Evolutionary conservation across 2,888 invertebrate genomes (phyloP), one percentile per base, ranked within the genome.

Genomic region (Drosophila lutescens): DNA sequence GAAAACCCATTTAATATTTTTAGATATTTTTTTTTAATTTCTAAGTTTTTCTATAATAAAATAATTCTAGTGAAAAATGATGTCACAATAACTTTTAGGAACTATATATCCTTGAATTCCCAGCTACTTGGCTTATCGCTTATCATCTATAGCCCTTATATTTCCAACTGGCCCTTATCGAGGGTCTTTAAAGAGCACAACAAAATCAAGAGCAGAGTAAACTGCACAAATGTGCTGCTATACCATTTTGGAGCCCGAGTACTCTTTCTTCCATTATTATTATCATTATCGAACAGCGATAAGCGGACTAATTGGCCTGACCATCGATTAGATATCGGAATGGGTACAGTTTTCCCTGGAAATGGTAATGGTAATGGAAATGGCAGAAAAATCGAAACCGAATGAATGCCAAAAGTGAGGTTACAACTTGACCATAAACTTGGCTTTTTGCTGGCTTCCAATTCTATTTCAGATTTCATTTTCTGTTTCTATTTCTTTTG

Each of bases 301-400:
- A 65, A 62, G 65, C 46, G 38, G 17, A 13, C 46, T 53, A 54
- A 62, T 61, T 53, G 53, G 23, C 65, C 38, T 40, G 50, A 40
- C 38, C 62, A 65, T 65, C 54, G 65, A 65, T 65, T 54, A 65
- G 65, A 65, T 65, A 65, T 62, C 38, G 40, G 12, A 5, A 15
- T 17, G 13, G 61, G 61, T 46, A 65, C 51, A 65, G 62, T 65
- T 59, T 30, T 40, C 13, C 61, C 8, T 17, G 32, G 30, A 3
- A 47, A 32, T 46, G 38, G 9, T 7, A 32, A 43, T 47, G 15
- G 8, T 9, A 12, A 17, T 15, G 20, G 12, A 50, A 23, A 40
- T 23, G 7, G 10, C 20, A 5, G 17, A 32, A 50, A 49, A 20
- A 23, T 57, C 38, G 26, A 54, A 55, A 20, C 34, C 49, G 17